Evolutionary conservation across 2,888 invertebrate genomes (phyloP).

Genomic region (Ennomos erosarius): DNA sequence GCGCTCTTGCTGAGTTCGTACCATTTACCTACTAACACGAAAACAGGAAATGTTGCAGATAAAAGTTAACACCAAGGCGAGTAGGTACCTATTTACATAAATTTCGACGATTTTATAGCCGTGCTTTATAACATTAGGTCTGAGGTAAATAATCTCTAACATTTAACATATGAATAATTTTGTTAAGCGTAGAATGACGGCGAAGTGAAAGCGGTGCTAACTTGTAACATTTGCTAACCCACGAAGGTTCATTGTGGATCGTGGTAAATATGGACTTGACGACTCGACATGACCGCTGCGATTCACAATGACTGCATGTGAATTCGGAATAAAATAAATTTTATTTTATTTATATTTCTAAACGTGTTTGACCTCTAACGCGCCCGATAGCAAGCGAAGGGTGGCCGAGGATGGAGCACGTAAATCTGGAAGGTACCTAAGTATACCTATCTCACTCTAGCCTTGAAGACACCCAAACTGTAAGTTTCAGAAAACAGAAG

Average conservation of each 20-base stretch:
- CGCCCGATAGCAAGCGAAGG: no score
- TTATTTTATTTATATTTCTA: no score
- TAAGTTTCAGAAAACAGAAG: no score
- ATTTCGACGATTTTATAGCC: conserved; percentile 6
- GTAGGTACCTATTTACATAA: conserved; percentile 25
- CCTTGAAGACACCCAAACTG: no score
- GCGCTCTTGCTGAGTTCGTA: conserved; percentile 5
- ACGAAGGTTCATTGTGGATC: conserved; percentile 9
- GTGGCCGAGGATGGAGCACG: no score
- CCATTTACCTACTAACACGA: conserved; percentile 24
- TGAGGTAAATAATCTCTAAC: background rate
- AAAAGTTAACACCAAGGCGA: conserved; percentile 11
- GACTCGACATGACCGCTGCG: conserved; percentile 13
- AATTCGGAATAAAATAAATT: no score
- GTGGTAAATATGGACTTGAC: background rate
- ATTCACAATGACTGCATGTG: background rate
- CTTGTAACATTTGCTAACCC: conserved; percentile 22
- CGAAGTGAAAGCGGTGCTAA: conserved; percentile 26
- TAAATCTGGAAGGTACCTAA: no score
- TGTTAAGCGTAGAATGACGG: conserved; percentile 1
- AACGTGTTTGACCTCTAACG: no score
- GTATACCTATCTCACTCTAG: no score
- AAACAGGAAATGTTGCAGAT: conserved; percentile 25
- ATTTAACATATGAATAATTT: background rate
- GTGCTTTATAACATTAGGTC: no score